phyloP scores from a whole-genome alignment of 2,888 invertebrate genomes.

The Imbricaverruca yamaguchii region DNA sequence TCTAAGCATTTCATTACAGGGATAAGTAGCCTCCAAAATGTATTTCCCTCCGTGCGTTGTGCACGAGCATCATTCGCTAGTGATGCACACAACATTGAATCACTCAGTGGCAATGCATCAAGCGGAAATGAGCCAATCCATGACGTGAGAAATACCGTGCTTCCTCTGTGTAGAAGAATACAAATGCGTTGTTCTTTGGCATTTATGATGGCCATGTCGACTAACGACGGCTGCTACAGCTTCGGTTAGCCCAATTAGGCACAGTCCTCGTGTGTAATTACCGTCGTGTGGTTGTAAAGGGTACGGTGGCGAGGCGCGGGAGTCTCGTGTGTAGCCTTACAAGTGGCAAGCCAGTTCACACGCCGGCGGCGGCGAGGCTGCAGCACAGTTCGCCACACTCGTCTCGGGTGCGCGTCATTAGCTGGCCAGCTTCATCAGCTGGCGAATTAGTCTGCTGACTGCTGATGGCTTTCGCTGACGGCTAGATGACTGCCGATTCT shows the following conservation, averaged over 20 bases:
- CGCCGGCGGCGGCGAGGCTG: not conserved
- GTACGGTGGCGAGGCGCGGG: not conserved
- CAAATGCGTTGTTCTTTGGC: not conserved
- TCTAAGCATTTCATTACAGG: too few relatives aligned
- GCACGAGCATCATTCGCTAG: too few relatives aligned
- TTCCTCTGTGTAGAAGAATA: too few relatives aligned
- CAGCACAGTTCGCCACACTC: not conserved
- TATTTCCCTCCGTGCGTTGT: too few relatives aligned
- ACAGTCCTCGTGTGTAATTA: not conserved
- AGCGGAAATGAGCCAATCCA: too few relatives aligned
- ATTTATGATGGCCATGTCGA: not conserved
- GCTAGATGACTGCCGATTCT: conserved; percentile 2
- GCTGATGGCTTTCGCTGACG: not conserved
- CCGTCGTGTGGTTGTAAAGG: not conserved
- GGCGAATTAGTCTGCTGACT: not conserved
- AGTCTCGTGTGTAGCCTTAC: not conserved
- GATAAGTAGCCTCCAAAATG: too few relatives aligned
- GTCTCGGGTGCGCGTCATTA: not conserved
- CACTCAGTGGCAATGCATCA: too few relatives aligned
- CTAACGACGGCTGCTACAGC: not conserved
- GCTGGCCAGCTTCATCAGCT: not conserved
- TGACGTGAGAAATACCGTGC: too few relatives aligned
- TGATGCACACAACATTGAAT: too few relatives aligned
- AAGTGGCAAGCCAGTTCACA: not conserved
- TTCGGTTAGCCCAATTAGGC: not conserved